phyloP scores from a whole-genome alignment of 2,888 invertebrate species.

The Chymomyza amoena region DNA sequence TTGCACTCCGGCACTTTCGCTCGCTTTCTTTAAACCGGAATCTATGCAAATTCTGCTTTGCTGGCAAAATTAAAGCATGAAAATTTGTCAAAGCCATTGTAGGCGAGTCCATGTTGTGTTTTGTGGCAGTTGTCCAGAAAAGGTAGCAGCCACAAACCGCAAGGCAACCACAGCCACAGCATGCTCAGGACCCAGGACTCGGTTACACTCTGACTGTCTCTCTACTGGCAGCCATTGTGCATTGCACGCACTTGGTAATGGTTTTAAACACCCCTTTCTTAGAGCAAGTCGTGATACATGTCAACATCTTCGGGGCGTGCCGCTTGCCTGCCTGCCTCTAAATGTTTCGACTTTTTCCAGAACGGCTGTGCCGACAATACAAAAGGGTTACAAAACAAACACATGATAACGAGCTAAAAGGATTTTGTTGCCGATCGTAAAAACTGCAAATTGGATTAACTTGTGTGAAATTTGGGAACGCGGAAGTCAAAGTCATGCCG shows the following conservation, averaged over 20 bases:
- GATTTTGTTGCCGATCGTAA: conserved; percentile 43
- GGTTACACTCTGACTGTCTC: not conserved
- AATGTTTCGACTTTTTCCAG: conserved; percentile 39
- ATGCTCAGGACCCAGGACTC: not conserved
- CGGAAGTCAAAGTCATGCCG: conserved; percentile 39
- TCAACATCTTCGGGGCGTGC: conserved; percentile 42
- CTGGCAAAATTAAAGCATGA: conserved; percentile 65
- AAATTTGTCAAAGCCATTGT: conserved; percentile 51
- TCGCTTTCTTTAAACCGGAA: not conserved
- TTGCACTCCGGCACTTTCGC: conserved; percentile 3
- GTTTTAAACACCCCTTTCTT: conserved; percentile 69
- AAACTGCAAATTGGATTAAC: conserved; percentile 70
- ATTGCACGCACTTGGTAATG: conserved; percentile 59
- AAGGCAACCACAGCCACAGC: conserved; percentile 22
- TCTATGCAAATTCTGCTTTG: conserved; percentile 51
- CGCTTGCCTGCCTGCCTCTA: conserved; percentile 26
- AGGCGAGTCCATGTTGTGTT: conserved; percentile 23
- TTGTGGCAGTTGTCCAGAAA: conserved; percentile 24
- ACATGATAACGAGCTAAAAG: conserved; percentile 63
- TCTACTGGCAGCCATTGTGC: conserved; percentile 46
- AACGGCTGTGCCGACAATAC: conserved; percentile 1
- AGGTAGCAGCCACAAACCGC: conserved; percentile 51
- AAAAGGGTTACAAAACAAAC: conserved; percentile 54
- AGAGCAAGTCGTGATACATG: conserved; percentile 9
- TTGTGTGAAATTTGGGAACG: conserved; percentile 52